Base-by-base conservation (phyloP, 2,888 invertebrate species). In the Elmis aenea region DNA sequence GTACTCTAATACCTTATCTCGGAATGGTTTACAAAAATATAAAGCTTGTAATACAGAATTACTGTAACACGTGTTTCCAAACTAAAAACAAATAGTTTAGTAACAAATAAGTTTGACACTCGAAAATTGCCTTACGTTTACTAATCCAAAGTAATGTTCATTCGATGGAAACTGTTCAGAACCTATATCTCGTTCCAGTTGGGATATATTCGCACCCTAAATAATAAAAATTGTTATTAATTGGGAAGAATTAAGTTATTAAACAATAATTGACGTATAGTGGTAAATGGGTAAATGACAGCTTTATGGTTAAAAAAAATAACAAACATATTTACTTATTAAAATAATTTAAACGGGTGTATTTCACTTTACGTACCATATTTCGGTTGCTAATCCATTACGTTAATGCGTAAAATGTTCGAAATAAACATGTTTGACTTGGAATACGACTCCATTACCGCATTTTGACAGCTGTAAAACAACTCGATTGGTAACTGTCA, bases 21-120 rank as follows among this genome's bases (percentile, higher is more conserved):
- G 81, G 67, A 99, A 99, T 41, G 99, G 99, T 62, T 93, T 89
- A 72, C 99, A 99, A 70, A 99, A 99, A 69, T 99, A 99, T 49
- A 99, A 75, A 15, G 99, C 99, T 79, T 99, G 99, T 50, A 99
- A 77, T 54, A 99, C 99, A 25, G 97, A 97, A 72, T 99, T 99
- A 68, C 96, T 96, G 69, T 99, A 99, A 72, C 99, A 99, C 15
- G 99, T 99, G 72, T 99, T 99, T 54, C 99, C 99, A 76, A 99
- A 99, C 88, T 90, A 74, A 51, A 80, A n/a, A n/a, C n/a, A n/a
- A n/a, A n/a, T n/a, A n/a, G n/a, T n/a, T n/a, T n/a, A n/a, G n/a
- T n/a, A 76, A 61, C 31, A 35, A 53, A 58, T 42, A n/a, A n/a
- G n/a, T n/a, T n/a, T n/a, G n/a, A n/a, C n/a, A n/a, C n/a, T n/a